Evolutionary conservation across 1,140 invertebrate genomes (phyloP).

Genomic region (Manduca sexta): DNA sequence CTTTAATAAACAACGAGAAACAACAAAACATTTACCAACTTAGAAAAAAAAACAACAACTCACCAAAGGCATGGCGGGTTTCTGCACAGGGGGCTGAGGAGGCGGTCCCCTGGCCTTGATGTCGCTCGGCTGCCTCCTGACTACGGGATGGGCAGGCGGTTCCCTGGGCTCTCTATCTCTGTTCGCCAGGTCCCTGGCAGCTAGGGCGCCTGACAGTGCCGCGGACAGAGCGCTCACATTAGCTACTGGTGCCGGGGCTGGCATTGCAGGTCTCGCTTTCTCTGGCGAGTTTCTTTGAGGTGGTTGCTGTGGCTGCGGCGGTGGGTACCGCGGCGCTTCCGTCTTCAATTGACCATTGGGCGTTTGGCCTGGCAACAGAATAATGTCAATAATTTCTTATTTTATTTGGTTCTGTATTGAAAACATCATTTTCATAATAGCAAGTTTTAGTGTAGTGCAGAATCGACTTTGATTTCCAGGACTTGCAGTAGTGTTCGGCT

Average conservation of each 20-base stretch:
- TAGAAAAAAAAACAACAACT: too few species aligned
- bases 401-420: neutral
- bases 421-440: too few species aligned
- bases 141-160: conserved; percentile 31
- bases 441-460: too few species aligned
- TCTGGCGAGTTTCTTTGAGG: conserved; percentile 40
- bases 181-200: conserved; percentile 23
- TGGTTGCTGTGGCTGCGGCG: conserved; percentile 20
- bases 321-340: conserved; percentile 45
- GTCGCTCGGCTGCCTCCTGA: conserved; percentile 54
- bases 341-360: conserved; percentile 51
- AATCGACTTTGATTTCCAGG: too few species aligned
- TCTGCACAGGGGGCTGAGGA: conserved; percentile 58
- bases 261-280: conserved; percentile 29
- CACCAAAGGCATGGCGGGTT: conserved; percentile 58
- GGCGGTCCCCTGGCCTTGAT: conserved; percentile 53
- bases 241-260: conserved; percentile 14
- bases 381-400: too few species aligned
- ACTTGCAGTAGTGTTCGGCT: too few species aligned
- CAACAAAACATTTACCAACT: too few species aligned
- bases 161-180: conserved; percentile 28
- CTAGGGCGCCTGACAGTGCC: conserved; percentile 50
- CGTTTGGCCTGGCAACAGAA: conserved; percentile 33
- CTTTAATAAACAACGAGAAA: too few species aligned
- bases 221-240: conserved; percentile 51